Percentiles rank a stretch among this genome's conserved stretches.
Evolutionary conservation across 2,888 invertebrate genomes (phyloP).

Genomic region (Actias luna): DNA sequence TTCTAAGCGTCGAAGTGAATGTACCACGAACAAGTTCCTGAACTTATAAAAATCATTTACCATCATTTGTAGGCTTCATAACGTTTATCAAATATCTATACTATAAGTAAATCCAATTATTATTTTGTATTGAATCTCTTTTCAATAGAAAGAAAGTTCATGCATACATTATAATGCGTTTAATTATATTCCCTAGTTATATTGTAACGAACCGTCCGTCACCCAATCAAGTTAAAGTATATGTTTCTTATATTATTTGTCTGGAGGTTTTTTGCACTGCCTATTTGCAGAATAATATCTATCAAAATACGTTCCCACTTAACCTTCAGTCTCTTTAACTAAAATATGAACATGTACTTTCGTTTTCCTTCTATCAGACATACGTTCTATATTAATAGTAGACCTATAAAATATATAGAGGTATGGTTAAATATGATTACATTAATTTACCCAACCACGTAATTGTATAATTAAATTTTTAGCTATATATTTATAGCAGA

Average conservation of each 20-base stretch:
- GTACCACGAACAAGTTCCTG: neutral
- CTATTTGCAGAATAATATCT: neutral
- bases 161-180: neutral
- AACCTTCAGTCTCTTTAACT: neutral
- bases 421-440: no score
- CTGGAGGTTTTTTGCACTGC: neutral
- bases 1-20: constrained; percentile 2
- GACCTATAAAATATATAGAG: no score
- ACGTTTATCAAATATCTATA: neutral
- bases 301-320: neutral
- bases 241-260: neutral
- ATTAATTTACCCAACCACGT: no score
- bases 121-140: no score
- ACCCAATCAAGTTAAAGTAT: neutral
- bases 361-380: no score
- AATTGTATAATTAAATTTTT: no score
- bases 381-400: no score
- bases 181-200: neutral
- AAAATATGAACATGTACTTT: no score
- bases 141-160: neutral
- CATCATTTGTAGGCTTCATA: neutral
- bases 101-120: no score
- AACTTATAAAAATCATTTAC: neutral
- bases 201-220: neutral
- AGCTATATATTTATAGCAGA: no score